Percentiles rank a stretch among this genome's conserved stretches.
Conservation (phyloP, 2,113 vertebrate genomes). For the Syngnathus floridae region DNA sequence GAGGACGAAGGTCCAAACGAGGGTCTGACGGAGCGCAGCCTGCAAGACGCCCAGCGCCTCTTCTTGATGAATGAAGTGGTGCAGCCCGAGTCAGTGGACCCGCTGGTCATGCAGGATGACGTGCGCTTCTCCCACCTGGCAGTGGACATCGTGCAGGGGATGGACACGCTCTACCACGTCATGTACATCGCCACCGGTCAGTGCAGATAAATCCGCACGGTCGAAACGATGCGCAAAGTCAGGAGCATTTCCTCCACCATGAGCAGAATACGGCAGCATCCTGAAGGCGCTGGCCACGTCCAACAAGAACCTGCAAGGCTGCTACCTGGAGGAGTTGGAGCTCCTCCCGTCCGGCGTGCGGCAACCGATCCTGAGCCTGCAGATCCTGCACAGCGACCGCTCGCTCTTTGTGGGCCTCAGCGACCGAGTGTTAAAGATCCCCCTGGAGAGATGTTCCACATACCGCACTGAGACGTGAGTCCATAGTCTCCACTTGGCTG, state of each 20-base stretch:
- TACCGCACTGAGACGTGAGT: slow-evolving; percentile 81
- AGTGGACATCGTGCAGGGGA: slow-evolving; percentile 95
- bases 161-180: slow-evolving; percentile 90
- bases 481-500: neutral
- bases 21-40: slow-evolving; percentile 90
- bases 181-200: slow-evolving; percentile 96
- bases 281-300: slow-evolving; percentile 88
- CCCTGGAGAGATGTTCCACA: slow-evolving; percentile 86
- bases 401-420: slow-evolving; percentile 90
- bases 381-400: slow-evolving; percentile 90
- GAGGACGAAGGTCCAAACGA: slow-evolving; percentile 84
- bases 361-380: slow-evolving; percentile 88
- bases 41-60: slow-evolving; percentile 91
- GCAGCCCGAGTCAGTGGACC: slow-evolving; percentile 88
- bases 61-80: slow-evolving; percentile 97
- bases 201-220: slow-evolving; percentile 2
- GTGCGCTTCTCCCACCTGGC: slow-evolving; percentile 91
- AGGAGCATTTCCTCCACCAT: neutral
- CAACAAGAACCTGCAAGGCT: slow-evolving; percentile 86
- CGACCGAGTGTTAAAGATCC: slow-evolving; percentile 85
- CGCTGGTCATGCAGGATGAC: slow-evolving; percentile 89
- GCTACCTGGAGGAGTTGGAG: slow-evolving; percentile 96
- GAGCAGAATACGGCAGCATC: slow-evolving; percentile 89
- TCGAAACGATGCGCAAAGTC: neutral
- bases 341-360: slow-evolving; percentile 76